A percentile compares a stretch with the other conserved stretches of the same genome.
These are phyloP conservation scores for Disparrhopalites patrizii DNA, from an alignment of 2,888 invertebrate genomes.

Conservation along the genomic window DNA sequence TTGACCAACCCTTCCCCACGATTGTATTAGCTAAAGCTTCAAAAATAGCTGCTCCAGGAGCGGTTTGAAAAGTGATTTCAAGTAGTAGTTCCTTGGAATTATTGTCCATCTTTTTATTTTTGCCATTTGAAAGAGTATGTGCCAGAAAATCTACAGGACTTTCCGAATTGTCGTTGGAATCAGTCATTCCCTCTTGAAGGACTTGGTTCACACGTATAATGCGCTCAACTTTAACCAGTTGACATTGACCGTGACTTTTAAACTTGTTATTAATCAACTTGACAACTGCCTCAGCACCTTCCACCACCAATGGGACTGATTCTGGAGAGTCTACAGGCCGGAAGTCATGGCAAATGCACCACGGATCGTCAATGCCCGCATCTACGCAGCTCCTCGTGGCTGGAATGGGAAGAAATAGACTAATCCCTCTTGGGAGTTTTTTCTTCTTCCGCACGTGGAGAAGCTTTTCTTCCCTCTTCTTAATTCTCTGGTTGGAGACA, in stretches of 20 bases:
- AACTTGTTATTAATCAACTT: slow-evolving; percentile 63
- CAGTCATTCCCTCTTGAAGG: too few species aligned
- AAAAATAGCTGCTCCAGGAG: slow-evolving; percentile 18
- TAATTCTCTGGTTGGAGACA: too few species aligned
- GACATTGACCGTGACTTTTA: slow-evolving; percentile 59
- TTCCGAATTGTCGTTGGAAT: too few species aligned
- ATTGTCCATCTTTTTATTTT: too few species aligned
- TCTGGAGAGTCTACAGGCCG: slow-evolving; percentile 58
- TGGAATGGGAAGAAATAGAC: slow-evolving; percentile 72
- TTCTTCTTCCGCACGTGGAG: too few species aligned
- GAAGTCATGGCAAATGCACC: slow-evolving; percentile 80
- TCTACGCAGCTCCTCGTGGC: slow-evolving; percentile 67
- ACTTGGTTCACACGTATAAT: too few species aligned
- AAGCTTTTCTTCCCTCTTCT: too few species aligned
- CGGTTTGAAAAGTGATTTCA: slow-evolving; percentile 14
- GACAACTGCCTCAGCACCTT: slow-evolving; percentile 62
- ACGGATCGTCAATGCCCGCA: slow-evolving; percentile 76
- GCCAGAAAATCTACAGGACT: too few species aligned
- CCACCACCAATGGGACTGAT: slow-evolving; percentile 56
- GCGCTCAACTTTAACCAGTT: slow-evolving; percentile 59
- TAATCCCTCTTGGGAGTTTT: slow-evolving; percentile 59
- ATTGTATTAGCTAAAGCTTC: too few species aligned
- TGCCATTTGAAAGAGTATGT: too few species aligned
- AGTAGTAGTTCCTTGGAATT: not conserved
- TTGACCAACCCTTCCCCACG: too few species aligned